Conservation (phyloP, 2,797 vertebrate species). For the Pipistrellus pygmaeus region DNA sequence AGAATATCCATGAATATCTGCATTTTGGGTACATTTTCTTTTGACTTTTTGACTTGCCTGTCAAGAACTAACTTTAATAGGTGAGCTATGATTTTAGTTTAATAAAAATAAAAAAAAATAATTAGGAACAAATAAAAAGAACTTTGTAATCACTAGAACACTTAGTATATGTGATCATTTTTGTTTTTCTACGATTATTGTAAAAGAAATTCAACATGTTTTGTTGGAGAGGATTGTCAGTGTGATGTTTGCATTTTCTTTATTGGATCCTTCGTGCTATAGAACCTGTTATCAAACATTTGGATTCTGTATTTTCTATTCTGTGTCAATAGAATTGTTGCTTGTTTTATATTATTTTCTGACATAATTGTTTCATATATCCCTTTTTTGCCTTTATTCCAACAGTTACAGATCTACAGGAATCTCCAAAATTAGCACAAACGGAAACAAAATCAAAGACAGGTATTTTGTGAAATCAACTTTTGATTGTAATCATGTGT, state of each 20-base stretch:
- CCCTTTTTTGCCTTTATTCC: conserved; percentile 88
- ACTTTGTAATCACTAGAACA: not conserved
- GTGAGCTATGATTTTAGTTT: not conserved
- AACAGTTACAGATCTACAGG: conserved; percentile 89
- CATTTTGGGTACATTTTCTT: not conserved
- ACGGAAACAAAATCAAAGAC: conserved; percentile 91
- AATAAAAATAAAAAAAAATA: not conserved
- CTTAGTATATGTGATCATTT: not conserved
- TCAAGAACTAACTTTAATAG: not conserved
- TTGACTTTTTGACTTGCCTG: not conserved
- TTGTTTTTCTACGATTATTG: not conserved
- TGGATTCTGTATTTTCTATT: not conserved
- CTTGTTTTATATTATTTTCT: conserved; percentile 69
- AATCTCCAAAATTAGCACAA: conserved; percentile 82
- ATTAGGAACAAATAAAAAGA: not conserved
- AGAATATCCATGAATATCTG: not conserved
- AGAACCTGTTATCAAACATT: not conserved
- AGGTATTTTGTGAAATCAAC: conserved; percentile 87
- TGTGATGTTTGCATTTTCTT: not conserved
- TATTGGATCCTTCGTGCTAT: not conserved
- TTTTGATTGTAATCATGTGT: not conserved
- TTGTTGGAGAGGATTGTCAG: not conserved
- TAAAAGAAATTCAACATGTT: not conserved
- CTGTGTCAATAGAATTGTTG: not conserved
- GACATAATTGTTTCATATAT: conserved; percentile 88